A percentile compares a stretch with the other conserved stretches of the same genome.
These are phyloP conservation scores for Menidia menidia DNA, from an alignment of 2,797 vertebrate species.

Conservation along the genomic window DNA sequence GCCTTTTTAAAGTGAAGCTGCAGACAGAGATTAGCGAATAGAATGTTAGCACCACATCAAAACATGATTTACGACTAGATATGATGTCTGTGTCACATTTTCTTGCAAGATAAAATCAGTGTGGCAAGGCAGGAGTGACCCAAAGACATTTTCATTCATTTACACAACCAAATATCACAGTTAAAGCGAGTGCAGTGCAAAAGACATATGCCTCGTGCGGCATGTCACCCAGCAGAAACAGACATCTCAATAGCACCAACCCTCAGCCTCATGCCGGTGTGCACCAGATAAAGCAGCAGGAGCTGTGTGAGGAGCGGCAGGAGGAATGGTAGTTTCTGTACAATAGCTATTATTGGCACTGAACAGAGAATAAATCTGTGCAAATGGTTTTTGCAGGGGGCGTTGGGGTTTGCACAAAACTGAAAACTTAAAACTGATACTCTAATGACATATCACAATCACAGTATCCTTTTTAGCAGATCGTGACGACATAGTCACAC, in stretches of 20 bases:
- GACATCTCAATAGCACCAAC: background rate
- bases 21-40: background rate
- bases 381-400: no score
- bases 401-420: no score
- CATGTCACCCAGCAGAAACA: background rate
- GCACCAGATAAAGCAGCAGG: conserved; percentile 50
- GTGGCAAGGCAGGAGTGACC: background rate
- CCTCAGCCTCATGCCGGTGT: no score
- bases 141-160: background rate
- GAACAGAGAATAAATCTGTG: no score
- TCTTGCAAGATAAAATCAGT: conserved; percentile 1
- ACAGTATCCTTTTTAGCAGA: no score
- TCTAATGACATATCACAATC: no score
- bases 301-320: conserved; percentile 41
- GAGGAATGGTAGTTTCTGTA: background rate
- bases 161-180: background rate
- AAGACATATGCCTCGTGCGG: background rate
- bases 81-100: background rate
- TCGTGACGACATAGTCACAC: no score
- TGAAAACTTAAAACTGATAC: no score
- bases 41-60: background rate
- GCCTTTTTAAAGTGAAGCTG: background rate
- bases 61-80: background rate
- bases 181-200: no score
- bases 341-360: background rate